phyloP scores from a whole-genome alignment of 1,140 invertebrate genomes.

The Glossosoma conforme region DNA sequence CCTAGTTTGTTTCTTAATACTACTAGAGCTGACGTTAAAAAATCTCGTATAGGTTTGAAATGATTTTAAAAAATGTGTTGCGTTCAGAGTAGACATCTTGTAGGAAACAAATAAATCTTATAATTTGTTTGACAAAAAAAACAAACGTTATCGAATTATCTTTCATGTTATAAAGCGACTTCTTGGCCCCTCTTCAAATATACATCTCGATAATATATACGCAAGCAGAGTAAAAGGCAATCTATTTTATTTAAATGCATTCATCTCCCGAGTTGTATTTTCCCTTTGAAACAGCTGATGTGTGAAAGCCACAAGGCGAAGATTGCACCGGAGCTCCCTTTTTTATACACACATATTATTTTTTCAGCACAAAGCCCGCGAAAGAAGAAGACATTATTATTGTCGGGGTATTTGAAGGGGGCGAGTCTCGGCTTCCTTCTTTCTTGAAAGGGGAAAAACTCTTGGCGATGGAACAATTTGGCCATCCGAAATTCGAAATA shows the following conservation, averaged over 20 bases:
- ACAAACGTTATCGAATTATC: no score
- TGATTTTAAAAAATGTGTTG: no score
- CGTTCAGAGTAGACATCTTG: no score
- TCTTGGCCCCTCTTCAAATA: no score
- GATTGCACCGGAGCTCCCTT: conserved; percentile 25
- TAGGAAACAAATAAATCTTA: no score
- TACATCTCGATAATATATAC: no score
- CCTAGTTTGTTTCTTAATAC: no score
- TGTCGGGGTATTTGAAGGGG: conserved; percentile 18
- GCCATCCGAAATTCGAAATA: conserved; percentile 22
- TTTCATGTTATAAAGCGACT: no score
- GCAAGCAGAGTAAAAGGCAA: no score
- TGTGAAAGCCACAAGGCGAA: conserved; percentile 32
- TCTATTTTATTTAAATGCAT: conserved; percentile 33
- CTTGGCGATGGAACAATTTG: conserved; percentile 11
- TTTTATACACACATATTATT: conserved; percentile 22
- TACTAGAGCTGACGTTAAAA: no score
- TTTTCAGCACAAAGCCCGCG: conserved; percentile 20
- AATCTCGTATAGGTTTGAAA: no score
- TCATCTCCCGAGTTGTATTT: conserved; percentile 18
- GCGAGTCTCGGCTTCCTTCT: not conserved
- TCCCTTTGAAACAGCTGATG: conserved; percentile 30
- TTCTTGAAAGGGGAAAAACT: conserved; percentile 3
- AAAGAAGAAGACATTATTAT: conserved; percentile 30
- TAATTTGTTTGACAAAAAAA: no score